Evolutionary conservation across 2,888 invertebrate species (phyloP).

Genomic region (Chrysolina oricalcia): DNA sequence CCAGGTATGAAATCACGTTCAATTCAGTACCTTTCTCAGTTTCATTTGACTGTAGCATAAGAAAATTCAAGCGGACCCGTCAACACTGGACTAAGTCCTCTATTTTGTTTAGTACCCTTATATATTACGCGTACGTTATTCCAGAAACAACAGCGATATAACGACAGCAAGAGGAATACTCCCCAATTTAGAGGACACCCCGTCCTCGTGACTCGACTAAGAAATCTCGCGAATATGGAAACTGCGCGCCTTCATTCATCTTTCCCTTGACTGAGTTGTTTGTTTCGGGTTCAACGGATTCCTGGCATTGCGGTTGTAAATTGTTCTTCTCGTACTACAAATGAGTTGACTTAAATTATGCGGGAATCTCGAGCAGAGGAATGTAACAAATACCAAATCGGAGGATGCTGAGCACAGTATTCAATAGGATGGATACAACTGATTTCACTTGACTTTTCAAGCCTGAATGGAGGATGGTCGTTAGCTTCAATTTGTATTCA

Average conservation of each 20-base stretch:
- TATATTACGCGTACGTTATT: background rate
- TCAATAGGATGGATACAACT: background rate
- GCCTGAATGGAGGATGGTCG: too few relatives aligned
- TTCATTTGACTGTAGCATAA: background rate
- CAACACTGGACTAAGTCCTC: background rate
- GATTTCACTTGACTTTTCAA: too few relatives aligned
- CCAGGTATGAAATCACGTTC: too few relatives aligned
- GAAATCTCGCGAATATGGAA: conserved; percentile 8
- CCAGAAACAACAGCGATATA: background rate
- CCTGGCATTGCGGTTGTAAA: background rate
- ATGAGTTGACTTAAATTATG: background rate
- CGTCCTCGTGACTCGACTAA: background rate
- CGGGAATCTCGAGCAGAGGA: background rate
- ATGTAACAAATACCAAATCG: background rate
- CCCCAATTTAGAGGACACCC: background rate
- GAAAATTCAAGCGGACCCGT: background rate
- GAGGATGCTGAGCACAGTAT: background rate
- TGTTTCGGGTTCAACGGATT: conserved; percentile 2
- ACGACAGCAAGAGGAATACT: background rate
- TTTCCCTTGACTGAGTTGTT: conserved; percentile 1
- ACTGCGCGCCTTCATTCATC: conserved; percentile 1
- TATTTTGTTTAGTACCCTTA: background rate
- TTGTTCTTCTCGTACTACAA: background rate
- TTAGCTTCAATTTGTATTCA: too few relatives aligned
- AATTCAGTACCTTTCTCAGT: background rate